phyloP scores from a whole-genome alignment of 2,113 vertebrate species.

The Ameiurus melas region DNA sequence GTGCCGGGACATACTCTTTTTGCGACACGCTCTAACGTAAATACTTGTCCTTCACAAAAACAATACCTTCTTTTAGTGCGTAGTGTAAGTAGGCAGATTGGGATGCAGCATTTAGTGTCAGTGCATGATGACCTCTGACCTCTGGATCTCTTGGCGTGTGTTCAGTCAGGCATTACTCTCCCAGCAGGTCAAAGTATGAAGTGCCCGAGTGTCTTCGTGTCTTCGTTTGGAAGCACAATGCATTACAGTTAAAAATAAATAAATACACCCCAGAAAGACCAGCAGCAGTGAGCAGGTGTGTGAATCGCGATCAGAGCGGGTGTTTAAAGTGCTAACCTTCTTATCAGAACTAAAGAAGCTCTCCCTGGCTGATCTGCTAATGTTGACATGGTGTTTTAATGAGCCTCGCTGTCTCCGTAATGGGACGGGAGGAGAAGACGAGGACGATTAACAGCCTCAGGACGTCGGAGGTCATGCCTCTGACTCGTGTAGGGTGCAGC shows the following conservation, averaged over 20 bases:
- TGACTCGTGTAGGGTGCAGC: not conserved
- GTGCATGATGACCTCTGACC: not conserved
- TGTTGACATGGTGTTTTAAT: constrained; percentile 65
- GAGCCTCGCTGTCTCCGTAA: constrained; percentile 53
- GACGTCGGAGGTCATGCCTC: not conserved
- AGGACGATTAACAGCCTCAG: not conserved
- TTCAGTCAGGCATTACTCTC: not conserved
- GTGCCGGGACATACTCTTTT: too few species aligned
- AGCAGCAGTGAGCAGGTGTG: constrained; percentile 9
- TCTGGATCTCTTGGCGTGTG: not conserved
- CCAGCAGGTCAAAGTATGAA: not conserved
- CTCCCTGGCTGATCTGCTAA: constrained; percentile 60
- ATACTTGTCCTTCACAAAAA: too few species aligned
- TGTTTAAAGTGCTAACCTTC: constrained; percentile 60
- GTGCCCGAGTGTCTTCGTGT: not conserved
- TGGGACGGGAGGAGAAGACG: constrained; percentile 33
- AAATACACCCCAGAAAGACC: not conserved
- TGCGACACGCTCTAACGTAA: too few species aligned
- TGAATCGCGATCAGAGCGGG: not conserved
- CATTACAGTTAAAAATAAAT: not conserved
- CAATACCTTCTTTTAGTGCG: too few species aligned
- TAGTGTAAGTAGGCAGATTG: too few species aligned
- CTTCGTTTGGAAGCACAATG: not conserved
- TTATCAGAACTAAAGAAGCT: constrained; percentile 64
- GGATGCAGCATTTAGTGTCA: not conserved